Evolutionary conservation across 2,888 invertebrate species (phyloP).

Genomic region (Phortica magna): DNA sequence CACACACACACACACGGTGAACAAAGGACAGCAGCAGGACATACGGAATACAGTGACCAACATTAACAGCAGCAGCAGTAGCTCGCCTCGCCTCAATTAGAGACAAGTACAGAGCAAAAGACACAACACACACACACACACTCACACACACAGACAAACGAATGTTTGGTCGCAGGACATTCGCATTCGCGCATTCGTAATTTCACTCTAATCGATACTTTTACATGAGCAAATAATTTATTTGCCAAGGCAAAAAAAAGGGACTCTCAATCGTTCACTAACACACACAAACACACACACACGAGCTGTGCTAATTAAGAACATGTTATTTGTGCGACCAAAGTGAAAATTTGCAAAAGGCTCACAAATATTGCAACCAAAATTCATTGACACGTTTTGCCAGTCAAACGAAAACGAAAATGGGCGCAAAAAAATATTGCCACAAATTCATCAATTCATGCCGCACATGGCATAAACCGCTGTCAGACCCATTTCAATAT

Average conservation of each 20-base stretch:
- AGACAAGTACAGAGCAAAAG: slow-evolving; percentile 22
- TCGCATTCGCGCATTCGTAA: slow-evolving; percentile 11
- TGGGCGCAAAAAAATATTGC: neutral
- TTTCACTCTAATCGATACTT: slow-evolving; percentile 30
- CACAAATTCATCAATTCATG: slow-evolving; percentile 20
- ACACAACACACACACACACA: neutral
- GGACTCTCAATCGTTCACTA: neutral
- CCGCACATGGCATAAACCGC: slow-evolving; percentile 42
- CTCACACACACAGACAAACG: neutral
- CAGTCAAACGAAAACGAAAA: neutral
- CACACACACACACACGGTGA: slow-evolving; percentile 8
- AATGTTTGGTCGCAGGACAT: neutral
- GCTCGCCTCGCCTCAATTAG: neutral
- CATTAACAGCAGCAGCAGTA: slow-evolving; percentile 1
- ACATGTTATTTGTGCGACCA: neutral
- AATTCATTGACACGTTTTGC: slow-evolving; percentile 3
- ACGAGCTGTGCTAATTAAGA: slow-evolving; percentile 17
- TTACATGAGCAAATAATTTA: slow-evolving; percentile 23
- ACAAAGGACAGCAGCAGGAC: neutral
- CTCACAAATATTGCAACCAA: slow-evolving; percentile 59
- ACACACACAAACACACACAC: neutral
- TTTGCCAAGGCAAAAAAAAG: slow-evolving; percentile 11
- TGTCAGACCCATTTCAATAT: slow-evolving; percentile 64
- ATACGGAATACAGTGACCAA: neutral
- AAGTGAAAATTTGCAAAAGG: neutral